Evolutionary conservation across 1,140 invertebrate genomes (phyloP).

Genomic region (Neodiprion virginianus): DNA sequence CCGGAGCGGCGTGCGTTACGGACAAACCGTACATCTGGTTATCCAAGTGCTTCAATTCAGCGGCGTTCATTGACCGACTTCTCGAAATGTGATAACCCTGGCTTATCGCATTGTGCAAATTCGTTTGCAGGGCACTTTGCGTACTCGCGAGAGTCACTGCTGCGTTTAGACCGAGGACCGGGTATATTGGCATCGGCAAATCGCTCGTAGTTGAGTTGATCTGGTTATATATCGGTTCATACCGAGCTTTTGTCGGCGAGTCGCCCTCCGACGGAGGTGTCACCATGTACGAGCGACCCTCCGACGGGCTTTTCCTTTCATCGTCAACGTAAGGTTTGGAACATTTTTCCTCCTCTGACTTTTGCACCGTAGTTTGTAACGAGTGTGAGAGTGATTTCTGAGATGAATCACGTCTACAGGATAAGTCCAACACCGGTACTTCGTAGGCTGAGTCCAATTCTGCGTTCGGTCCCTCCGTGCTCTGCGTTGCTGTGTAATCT

Average conservation of each 20-base stretch:
- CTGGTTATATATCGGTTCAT: constrained; percentile 29
- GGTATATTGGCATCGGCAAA: background rate
- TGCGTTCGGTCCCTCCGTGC: background rate
- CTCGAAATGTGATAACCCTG: background rate
- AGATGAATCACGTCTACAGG: constrained; percentile 30
- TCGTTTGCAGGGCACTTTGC: background rate
- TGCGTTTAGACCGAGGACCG: background rate
- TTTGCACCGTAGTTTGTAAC: background rate
- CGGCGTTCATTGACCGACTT: too few relatives aligned
- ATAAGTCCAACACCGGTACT: constrained; percentile 35
- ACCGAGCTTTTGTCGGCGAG: constrained; percentile 37
- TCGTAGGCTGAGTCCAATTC: background rate
- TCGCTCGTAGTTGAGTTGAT: background rate
- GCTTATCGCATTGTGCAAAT: background rate
- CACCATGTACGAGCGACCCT: constrained; percentile 36
- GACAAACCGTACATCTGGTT: background rate
- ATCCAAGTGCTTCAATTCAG: background rate
- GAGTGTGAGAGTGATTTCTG: background rate
- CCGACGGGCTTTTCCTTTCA: constrained; percentile 34
- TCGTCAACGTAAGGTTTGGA: background rate
- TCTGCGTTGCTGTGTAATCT: constrained; percentile 23
- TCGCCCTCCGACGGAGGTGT: constrained; percentile 46
- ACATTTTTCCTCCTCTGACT: background rate
- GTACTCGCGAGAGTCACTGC: background rate
- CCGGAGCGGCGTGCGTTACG: background rate